Conservation (phyloP, 2,888 invertebrate genomes). For the Nomada fabriciana region DNA sequence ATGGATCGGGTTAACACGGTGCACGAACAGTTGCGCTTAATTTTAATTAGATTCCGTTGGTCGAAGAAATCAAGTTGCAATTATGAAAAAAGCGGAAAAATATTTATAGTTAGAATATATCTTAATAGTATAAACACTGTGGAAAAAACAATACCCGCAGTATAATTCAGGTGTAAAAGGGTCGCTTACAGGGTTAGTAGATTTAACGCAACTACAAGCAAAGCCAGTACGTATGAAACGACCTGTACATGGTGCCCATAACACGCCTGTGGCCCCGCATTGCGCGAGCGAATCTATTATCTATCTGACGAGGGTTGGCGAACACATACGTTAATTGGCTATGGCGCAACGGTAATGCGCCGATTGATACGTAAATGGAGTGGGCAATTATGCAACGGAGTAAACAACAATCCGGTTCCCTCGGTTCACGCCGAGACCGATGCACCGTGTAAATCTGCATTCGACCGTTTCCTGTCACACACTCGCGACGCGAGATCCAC, state of each 20-base stretch:
- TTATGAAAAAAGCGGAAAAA: too few relatives aligned
- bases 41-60: too few relatives aligned
- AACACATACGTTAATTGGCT: slow-evolving; percentile 67
- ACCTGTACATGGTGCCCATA: slow-evolving; percentile 7
- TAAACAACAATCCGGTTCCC: slow-evolving; percentile 67
- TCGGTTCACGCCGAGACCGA: slow-evolving; percentile 45
- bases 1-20: too few relatives aligned
- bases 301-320: slow-evolving; percentile 15
- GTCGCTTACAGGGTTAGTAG: too few relatives aligned
- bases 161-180: too few relatives aligned
- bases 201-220: too few relatives aligned
- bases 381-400: slow-evolving; percentile 70
- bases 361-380: slow-evolving; percentile 76
- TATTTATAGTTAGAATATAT: too few relatives aligned
- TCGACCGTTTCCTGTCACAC: slow-evolving; percentile 10
- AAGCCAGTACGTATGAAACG: not conserved
- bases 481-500: slow-evolving; percentile 36
- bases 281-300: slow-evolving; percentile 41
- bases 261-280: slow-evolving; percentile 15
- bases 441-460: slow-evolving; percentile 59
- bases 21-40: too few relatives aligned
- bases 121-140: too few relatives aligned
- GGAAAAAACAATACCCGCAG: too few relatives aligned
- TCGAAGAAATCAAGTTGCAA: too few relatives aligned
- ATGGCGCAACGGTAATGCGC: slow-evolving; percentile 69